Percentiles rank a stretch among this genome's conserved stretches.
Conservation (phyloP, 2,888 invertebrate genomes). For the Capitulum mitella region DNA sequence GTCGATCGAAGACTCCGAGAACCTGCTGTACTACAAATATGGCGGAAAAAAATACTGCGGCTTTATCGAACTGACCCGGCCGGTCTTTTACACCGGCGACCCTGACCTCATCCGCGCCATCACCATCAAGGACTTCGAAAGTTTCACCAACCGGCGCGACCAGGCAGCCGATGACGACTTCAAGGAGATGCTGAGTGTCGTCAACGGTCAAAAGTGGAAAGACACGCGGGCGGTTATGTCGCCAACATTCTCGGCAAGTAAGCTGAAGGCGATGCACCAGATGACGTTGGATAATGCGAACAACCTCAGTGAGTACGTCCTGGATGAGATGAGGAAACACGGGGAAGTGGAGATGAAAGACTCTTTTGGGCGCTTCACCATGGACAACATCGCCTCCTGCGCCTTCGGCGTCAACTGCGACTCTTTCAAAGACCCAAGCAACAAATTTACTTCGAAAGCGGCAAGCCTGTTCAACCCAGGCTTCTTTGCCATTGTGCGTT, state of each 20-base stretch:
- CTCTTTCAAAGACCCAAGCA: slow-evolving; percentile 49
- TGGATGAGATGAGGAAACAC: background rate
- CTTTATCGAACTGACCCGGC: background rate
- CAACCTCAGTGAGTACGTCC: background rate
- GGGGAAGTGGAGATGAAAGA: slow-evolving; percentile 49
- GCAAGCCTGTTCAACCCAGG: background rate
- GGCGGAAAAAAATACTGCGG: slow-evolving; percentile 1
- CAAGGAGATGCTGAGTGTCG: background rate
- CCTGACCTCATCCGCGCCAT: slow-evolving; percentile 32
- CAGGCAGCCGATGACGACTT: background rate
- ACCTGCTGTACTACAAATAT: background rate
- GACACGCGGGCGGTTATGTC: slow-evolving; percentile 55
- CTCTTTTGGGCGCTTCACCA: too few relatives aligned
- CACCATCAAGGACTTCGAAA: slow-evolving; percentile 35
- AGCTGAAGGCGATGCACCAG: slow-evolving; percentile 50
- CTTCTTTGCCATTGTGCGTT: background rate
- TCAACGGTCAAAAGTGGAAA: slow-evolving; percentile 54
- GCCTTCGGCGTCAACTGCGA: too few relatives aligned
- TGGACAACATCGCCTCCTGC: slow-evolving; percentile 56
- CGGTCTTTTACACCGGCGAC: slow-evolving; percentile 28
- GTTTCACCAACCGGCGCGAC: slow-evolving; percentile 30
- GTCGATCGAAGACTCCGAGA: background rate
- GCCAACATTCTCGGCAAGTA: slow-evolving; percentile 59
- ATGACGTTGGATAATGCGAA: background rate
- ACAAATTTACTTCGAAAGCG: background rate